Base-by-base conservation (phyloP, 2,113 vertebrate species). In the Epinephelus lanceolatus region DNA sequence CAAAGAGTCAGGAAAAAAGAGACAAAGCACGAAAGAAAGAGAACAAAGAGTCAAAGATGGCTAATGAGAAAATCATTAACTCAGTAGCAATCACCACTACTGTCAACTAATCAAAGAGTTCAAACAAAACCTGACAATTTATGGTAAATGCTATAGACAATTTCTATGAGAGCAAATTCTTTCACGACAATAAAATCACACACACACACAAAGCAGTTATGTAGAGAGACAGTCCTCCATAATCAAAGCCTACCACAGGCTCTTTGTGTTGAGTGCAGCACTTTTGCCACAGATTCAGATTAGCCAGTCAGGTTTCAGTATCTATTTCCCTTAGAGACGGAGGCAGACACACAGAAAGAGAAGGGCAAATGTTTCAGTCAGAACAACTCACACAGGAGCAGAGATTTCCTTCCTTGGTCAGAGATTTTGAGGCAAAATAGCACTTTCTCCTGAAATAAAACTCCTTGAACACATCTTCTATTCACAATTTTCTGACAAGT, bases 261-360 rank as follows among this genome's bases (percentile, higher is more conserved):
- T 81, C 49, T 72, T 88, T 87, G 25, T 83, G 85, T 45, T 51
- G 52, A 87, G 33, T 17, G 52, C 71, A 80, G 85, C 71, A 83
- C 67, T 85, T 87, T 73, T 21, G 68, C 25, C 23, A 7, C 33
- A 68, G 70, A 72, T 75, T 65, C n/a, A 76, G 23, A 83, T 67
- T 51, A 59, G 76, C 23, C 59, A 25, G 76, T 57, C 59, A 23
- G 60, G 57, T 63, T 65, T 75, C 30, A 83, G 67, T 47, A 57
- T 74, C 77, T 49, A 55, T 78, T 83, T 78, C 61, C 40, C 27
- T 84, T 62, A 63, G 18, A 85, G 33, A 6, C 15, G 11, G 51
- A 45, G 19, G 37, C 37, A 42, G 62, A 65, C 23, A 11, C 19
- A 40, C 40, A 17, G 37, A 57, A 9, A 23, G 21, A 61, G 23